Base-by-base conservation (phyloP, 2,797 vertebrate species). In the Sternarchorhynchus goeldii region DNA sequence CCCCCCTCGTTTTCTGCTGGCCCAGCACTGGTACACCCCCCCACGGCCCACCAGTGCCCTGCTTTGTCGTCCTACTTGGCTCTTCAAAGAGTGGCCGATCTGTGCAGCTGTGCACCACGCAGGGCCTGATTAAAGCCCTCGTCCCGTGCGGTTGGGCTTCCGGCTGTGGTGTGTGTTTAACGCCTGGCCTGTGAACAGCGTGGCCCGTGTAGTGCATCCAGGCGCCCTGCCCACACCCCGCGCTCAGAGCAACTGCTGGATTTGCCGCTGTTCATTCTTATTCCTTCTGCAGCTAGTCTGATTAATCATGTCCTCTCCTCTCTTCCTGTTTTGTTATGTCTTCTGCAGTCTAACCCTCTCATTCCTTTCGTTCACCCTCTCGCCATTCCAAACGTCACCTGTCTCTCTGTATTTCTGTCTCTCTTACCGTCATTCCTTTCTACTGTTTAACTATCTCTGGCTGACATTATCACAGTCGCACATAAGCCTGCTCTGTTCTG, bases 71-170 rank as follows among this genome's bases (percentile, higher is more conserved):
- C 57, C 56, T 70, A 4, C 76, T 67, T 66, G 36, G 14, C 68
- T 81, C 39, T 65, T 73, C 73, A 75, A 75, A 75, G 34, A 36
- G 50, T 60, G 65, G 29, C 64, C 4, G 18, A 50, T 12, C 18
- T 16, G 39, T 63, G 31, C 75, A 83, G 62, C 79, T 78, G 75
- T 36, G 70, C 67, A 56, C 63, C 83, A 89, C 87, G 86, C 83
- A 2, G 66, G 85, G 88, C 90, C 88, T 90, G 91, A 92, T 92
- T 91, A 90, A 92, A 91, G 82, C 85, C 4, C 81, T 87, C 79
- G 80, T 88, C 34, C 34, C 6, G 34, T 7, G 34, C 34, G 34
- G 34, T 88, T 83, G 84, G 88, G 88, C 87, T 88, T 85, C 85
- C 88, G 88, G 89, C 79, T 73, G 69, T 83, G 85, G 80, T 78